Evolutionary conservation across 1,140 invertebrate species (phyloP).

Genomic region (Trigoniulus corallinus): DNA sequence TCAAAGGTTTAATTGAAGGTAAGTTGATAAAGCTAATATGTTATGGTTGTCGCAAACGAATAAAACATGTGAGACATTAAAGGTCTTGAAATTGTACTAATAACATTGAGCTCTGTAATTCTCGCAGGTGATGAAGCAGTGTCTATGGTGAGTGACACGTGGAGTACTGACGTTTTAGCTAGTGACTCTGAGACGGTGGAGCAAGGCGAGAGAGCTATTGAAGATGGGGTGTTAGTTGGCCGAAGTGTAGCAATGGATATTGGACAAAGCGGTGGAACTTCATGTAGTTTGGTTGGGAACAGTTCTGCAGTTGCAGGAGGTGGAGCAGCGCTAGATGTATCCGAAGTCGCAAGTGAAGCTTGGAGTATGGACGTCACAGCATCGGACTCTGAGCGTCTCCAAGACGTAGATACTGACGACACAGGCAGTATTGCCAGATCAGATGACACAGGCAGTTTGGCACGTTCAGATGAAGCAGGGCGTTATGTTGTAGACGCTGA

Average conservation of each 20-base stretch:
- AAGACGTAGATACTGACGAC: constrained; percentile 71
- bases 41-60: not conserved
- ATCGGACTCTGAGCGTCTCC: constrained; percentile 81
- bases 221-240: constrained; percentile 22
- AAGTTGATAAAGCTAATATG: not conserved
- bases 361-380: constrained; percentile 95
- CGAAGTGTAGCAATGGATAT: not conserved
- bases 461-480: constrained; percentile 13
- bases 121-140: constrained; percentile 64
- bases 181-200: constrained; percentile 77
- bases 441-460: constrained; percentile 41
- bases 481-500: constrained; percentile 42
- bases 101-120: constrained; percentile 1
- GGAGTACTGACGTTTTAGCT: constrained; percentile 90
- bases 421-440: constrained; percentile 54
- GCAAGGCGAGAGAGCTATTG: constrained; percentile 22
- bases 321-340: constrained; percentile 39
- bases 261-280: not conserved
- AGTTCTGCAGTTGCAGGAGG: not conserved
- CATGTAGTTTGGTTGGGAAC: not conserved
- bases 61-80: not conserved
- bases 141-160: constrained; percentile 89
- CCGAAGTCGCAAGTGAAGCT: constrained; percentile 83
- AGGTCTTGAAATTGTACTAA: not conserved
- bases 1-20: constrained; percentile 69